Evolutionary conservation across 2,888 invertebrate species (phyloP).

Genomic region (Prosapia bicincta): DNA sequence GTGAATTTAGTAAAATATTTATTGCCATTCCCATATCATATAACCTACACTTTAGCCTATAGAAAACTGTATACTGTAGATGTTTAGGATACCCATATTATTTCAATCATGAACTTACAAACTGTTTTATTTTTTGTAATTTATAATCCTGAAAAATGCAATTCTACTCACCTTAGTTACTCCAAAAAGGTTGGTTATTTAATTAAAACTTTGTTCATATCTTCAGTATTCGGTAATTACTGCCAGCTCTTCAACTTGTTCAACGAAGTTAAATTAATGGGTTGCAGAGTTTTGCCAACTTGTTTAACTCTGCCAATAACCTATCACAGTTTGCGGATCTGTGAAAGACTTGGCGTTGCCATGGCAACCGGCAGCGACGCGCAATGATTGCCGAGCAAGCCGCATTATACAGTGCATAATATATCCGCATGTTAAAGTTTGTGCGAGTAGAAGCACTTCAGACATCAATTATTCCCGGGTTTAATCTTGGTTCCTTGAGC

Average conservation of each 20-base stretch:
- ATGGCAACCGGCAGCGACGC: neutral
- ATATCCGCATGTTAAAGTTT: conserved; percentile 27
- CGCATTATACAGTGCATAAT: conserved; percentile 24
- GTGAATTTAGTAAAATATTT: too few species aligned
- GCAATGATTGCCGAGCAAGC: neutral
- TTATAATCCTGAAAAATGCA: too few species aligned
- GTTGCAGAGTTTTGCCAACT: neutral
- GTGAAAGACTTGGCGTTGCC: neutral
- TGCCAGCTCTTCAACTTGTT: neutral
- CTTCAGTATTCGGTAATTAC: neutral
- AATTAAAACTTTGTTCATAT: too few species aligned
- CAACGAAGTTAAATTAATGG: neutral
- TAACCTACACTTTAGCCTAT: too few species aligned
- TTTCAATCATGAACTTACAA: too few species aligned
- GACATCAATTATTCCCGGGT: conserved; percentile 27
- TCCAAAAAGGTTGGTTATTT: too few species aligned
- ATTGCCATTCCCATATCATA: too few species aligned
- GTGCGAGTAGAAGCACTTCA: conserved; percentile 24
- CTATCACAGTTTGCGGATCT: neutral
- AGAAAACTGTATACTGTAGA: too few species aligned
- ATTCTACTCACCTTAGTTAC: too few species aligned
- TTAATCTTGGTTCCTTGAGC: conserved; percentile 27
- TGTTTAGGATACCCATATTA: too few species aligned
- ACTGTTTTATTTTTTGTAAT: too few species aligned
- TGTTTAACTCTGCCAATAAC: neutral